phyloP scores from a whole-genome alignment of 2,113 vertebrate species.

The Cichladusa arquata region DNA sequence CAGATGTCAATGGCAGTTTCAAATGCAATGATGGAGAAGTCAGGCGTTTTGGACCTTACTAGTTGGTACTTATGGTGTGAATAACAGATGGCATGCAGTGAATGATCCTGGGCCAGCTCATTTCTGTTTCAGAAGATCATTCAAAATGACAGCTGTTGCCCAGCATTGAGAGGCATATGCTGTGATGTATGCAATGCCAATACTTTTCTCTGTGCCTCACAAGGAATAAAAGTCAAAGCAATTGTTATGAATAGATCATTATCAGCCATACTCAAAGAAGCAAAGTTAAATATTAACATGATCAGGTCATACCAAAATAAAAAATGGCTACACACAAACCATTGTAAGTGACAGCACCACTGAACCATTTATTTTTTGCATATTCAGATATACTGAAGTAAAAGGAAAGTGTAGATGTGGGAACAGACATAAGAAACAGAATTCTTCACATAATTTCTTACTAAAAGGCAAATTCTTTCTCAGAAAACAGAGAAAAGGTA shows the following conservation, averaged over 20 bases:
- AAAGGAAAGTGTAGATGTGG: neutral
- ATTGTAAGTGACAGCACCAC: neutral
- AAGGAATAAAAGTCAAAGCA: neutral
- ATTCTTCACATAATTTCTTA: neutral
- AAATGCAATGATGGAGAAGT: neutral
- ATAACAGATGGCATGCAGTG: slow-evolving; percentile 48
- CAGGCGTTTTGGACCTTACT: neutral
- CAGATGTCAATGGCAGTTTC: neutral
- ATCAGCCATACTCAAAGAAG: neutral
- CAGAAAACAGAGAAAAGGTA: neutral
- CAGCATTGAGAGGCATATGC: slow-evolving; percentile 31
- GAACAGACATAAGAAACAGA: neutral
- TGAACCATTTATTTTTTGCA: neutral
- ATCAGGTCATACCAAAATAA: neutral
- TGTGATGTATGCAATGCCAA: neutral
- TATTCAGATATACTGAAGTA: neutral
- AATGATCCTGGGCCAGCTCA: slow-evolving; percentile 27
- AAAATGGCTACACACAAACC: neutral
- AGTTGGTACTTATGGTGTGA: slow-evolving; percentile 25
- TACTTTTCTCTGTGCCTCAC: neutral
- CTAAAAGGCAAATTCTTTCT: neutral
- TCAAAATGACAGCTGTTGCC: slow-evolving; percentile 57
- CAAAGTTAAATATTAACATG: neutral
- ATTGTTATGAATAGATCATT: neutral
- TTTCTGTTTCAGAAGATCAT: slow-evolving; percentile 49